phyloP scores from a whole-genome alignment of 1,140 invertebrate species.

The Pectinophora gossypiella region DNA sequence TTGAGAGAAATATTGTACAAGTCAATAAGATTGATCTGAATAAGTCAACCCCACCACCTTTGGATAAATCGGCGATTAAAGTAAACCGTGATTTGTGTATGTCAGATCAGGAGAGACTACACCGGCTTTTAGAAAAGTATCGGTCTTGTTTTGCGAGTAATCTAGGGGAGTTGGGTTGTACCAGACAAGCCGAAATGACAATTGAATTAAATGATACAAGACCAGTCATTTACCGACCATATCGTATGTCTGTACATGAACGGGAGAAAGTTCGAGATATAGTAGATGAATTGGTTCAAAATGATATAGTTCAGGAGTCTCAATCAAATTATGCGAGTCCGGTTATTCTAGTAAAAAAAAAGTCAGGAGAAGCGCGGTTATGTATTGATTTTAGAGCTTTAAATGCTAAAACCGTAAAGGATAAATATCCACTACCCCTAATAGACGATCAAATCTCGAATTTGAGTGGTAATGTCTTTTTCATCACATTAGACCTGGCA shows the following conservation, averaged over 20 bases:
- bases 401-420: conserved; percentile 55
- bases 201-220: conserved; percentile 17
- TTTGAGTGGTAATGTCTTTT: conserved; percentile 14
- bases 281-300: conserved; percentile 8
- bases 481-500: conserved; percentile 37
- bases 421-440: conserved; percentile 59
- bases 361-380: conserved; percentile 26
- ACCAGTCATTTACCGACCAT: conserved; percentile 15
- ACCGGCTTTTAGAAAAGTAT: conserved; percentile 11
- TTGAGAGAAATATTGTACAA: background rate
- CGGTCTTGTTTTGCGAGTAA: conserved; percentile 23
- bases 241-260: conserved; percentile 2
- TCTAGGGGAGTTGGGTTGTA: conserved; percentile 16
- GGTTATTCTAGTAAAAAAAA: conserved; percentile 24
- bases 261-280: conserved; percentile 13
- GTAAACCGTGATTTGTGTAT: background rate
- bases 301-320: conserved; percentile 10
- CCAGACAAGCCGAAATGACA: conserved; percentile 12
- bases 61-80: background rate
- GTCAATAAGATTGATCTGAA: background rate
- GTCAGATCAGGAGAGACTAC: background rate
- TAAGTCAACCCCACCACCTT: background rate
- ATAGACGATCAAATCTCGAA: conserved; percentile 64
- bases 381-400: conserved; percentile 55
- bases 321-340: conserved; percentile 21